Evolutionary conservation across 2,888 invertebrate genomes (phyloP).

Genomic region (Callyntrura sp.): DNA sequence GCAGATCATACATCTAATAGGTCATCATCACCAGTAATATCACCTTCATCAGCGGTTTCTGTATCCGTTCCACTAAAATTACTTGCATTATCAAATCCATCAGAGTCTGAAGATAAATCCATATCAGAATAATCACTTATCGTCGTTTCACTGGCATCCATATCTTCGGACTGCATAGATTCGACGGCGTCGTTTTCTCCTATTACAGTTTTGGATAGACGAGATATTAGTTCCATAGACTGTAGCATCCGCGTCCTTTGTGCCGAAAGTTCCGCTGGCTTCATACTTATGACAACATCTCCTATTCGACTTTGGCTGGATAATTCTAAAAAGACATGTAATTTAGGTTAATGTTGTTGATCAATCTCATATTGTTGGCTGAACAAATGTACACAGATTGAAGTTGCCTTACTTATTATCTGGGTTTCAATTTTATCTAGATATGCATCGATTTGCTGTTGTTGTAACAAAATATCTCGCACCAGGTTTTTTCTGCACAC

Average conservation of each 20-base stretch:
- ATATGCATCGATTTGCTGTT: constrained; percentile 90
- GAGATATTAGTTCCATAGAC: constrained; percentile 66
- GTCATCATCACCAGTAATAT: constrained; percentile 71
- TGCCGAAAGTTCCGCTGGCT: constrained; percentile 48
- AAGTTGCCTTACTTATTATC: constrained; percentile 88
- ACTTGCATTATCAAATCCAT: constrained; percentile 73
- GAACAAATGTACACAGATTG: not conserved
- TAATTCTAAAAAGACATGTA: constrained; percentile 36
- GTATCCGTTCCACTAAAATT: constrained; percentile 75
- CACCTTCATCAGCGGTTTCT: constrained; percentile 72
- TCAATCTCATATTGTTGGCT: not conserved
- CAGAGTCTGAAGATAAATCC: constrained; percentile 61
- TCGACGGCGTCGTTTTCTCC: constrained; percentile 61
- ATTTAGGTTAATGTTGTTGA: not conserved
- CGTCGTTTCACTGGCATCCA: constrained; percentile 33
- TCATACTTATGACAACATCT: constrained; percentile 4
- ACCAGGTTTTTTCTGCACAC: constrained; percentile 92
- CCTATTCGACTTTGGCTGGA: constrained; percentile 35
- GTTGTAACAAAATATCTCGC: constrained; percentile 91
- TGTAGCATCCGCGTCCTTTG: constrained; percentile 61
- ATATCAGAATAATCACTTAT: constrained; percentile 52
- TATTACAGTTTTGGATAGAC: constrained; percentile 65
- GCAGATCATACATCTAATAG: constrained; percentile 71
- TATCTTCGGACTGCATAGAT: constrained; percentile 14
- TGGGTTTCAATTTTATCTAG: constrained; percentile 92